Percentiles rank a stretch among this genome's conserved stretches.
These are phyloP conservation scores for Ammodytes marinus DNA, from an alignment of 2,113 vertebrate species.

Conservation along the genomic window DNA sequence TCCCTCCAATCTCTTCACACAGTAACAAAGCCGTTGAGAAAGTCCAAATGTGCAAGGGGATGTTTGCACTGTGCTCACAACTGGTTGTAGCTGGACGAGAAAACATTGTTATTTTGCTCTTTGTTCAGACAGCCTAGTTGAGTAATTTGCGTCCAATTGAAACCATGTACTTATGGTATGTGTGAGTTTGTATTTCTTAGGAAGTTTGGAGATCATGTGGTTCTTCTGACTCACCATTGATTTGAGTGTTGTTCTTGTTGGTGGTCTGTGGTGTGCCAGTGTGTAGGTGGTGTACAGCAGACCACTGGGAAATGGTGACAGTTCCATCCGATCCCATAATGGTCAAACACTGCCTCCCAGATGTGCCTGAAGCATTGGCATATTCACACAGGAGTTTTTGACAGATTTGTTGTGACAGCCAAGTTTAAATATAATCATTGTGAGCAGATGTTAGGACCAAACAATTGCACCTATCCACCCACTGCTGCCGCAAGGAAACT, in stretches of 20 bases:
- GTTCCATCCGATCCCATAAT: constrained; percentile 18
- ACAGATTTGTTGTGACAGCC: constrained; percentile 52
- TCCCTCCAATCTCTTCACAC: constrained; percentile 15
- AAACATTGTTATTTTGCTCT: constrained; percentile 32
- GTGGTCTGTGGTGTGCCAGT: constrained; percentile 38
- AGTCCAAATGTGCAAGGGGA: background rate
- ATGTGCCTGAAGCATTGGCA: constrained; percentile 17
- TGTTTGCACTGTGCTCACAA: constrained; percentile 8
- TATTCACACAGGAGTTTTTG: constrained; percentile 17
- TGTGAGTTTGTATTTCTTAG: constrained; percentile 44
- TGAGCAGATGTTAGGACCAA: constrained; percentile 39
- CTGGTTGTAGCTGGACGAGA: constrained; percentile 18
- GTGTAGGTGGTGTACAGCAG: constrained; percentile 48
- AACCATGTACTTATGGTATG: constrained; percentile 10
- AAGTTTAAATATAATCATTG: constrained; percentile 53
- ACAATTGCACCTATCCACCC: constrained; percentile 34
- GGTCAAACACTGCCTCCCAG: constrained; percentile 4
- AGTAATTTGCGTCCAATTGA: constrained; percentile 17
- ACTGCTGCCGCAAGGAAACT: constrained; percentile 43
- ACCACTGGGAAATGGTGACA: constrained; percentile 10
- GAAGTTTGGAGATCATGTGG: constrained; percentile 8
- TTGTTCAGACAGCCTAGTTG: constrained; percentile 24
- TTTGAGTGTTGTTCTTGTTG: constrained; percentile 15
- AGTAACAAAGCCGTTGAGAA: background rate
- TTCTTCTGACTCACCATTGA: constrained; percentile 24